Percentiles rank a stretch among this genome's conserved stretches.
These are phyloP conservation scores for Phoxinus phoxinus DNA, from an alignment of 2,113 vertebrate genomes.

Conservation along the genomic window DNA sequence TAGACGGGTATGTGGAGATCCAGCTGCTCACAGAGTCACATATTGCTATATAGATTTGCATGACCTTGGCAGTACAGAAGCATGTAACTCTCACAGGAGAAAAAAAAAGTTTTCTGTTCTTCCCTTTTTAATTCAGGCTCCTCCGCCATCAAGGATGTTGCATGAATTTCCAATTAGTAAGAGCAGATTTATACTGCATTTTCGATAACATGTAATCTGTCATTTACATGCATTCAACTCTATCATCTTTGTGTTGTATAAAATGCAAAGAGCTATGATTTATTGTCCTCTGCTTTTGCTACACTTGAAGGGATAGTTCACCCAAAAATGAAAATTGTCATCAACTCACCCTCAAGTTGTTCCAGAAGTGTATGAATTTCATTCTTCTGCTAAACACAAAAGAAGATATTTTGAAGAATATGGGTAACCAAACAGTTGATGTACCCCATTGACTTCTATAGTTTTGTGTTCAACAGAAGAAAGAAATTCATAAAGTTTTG, in stretches of 20 bases:
- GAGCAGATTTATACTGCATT: conserved; percentile 38
- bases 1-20: conserved; percentile 68
- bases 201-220: neutral
- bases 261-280: neutral
- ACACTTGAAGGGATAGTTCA: too few relatives aligned
- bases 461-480: too few relatives aligned
- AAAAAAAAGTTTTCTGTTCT: conserved; percentile 41
- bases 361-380: too few relatives aligned
- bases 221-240: neutral
- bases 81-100: neutral
- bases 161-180: conserved; percentile 74
- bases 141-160: conserved; percentile 64
- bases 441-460: too few relatives aligned
- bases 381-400: too few relatives aligned
- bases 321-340: too few relatives aligned
- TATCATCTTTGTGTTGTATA: neutral
- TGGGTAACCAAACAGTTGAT: too few relatives aligned
- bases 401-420: too few relatives aligned
- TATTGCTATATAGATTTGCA: neutral
- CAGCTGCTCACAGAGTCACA: neutral
- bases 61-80: neutral
- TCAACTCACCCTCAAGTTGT: too few relatives aligned
- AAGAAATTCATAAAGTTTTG: too few relatives aligned
- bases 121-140: conserved; percentile 58
- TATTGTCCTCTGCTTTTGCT: neutral